Percentiles rank a stretch among this genome's conserved stretches.
phyloP scores from a whole-genome alignment of 1,140 invertebrate genomes.

The Anoplophora glabripennis region DNA sequence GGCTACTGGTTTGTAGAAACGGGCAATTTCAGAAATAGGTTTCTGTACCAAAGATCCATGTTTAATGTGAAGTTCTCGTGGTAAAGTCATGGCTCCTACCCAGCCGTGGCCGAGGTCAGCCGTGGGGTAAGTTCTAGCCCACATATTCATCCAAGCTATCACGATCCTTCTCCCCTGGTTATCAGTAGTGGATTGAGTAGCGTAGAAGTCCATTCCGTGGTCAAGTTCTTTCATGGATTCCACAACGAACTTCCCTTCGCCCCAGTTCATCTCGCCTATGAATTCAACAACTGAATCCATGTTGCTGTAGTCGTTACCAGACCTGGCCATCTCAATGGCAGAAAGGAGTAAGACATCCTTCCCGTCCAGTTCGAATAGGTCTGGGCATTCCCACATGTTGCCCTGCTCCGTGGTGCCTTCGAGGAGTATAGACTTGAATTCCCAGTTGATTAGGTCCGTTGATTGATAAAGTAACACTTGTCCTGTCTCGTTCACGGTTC shows the following conservation, averaged over 20 bases:
- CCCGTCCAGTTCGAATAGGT: conserved; percentile 42
- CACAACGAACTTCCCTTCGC: conserved; percentile 33
- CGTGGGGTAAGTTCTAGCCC: conserved; percentile 45
- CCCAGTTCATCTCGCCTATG: conserved; percentile 10
- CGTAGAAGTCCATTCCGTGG: conserved; percentile 51
- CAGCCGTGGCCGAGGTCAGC: conserved; percentile 36
- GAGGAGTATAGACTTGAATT: conserved; percentile 40
- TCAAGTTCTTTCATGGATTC: conserved; percentile 43
- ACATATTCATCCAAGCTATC: conserved; percentile 50
- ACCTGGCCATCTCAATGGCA: conserved; percentile 44
- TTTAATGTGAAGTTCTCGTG: conserved; percentile 34
- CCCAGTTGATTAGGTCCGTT: conserved; percentile 47
- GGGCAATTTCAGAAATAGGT: too few species aligned
- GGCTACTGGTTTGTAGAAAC: too few species aligned
- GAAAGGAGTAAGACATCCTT: conserved; percentile 47
- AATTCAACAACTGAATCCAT: conserved; percentile 47
- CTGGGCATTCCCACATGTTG: conserved; percentile 24
- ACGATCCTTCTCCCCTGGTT: conserved; percentile 39
- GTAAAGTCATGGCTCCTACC: conserved; percentile 46
- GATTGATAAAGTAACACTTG: conserved; percentile 46
- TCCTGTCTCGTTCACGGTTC: conserved; percentile 32
- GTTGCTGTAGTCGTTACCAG: conserved; percentile 47
- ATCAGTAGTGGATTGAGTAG: conserved; percentile 47
- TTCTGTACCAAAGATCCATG: too few species aligned
- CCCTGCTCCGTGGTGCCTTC: conserved; percentile 3